phyloP scores from a whole-genome alignment of 2,797 vertebrate genomes.

The Bufotes viridis region DNA sequence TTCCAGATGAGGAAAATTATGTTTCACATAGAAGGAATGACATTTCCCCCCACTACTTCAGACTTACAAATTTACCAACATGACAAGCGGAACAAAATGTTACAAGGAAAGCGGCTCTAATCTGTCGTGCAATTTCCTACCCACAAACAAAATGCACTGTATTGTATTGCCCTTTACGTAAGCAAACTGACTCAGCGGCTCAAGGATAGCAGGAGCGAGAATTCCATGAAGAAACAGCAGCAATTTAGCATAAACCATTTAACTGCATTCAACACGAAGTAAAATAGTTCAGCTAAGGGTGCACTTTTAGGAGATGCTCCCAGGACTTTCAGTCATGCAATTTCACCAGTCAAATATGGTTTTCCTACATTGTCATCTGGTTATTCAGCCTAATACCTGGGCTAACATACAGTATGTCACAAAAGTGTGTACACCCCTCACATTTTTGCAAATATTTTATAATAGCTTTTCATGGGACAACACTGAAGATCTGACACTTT shows the following conservation, averaged over 20 bases:
- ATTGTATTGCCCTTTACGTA: slow-evolving; percentile 38
- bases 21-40: not conserved
- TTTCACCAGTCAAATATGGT: not conserved
- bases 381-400: not conserved
- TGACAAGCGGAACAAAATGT: slow-evolving; percentile 48
- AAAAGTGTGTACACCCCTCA: too few species aligned
- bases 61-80: slow-evolving; percentile 40
- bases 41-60: slow-evolving; percentile 20
- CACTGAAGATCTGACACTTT: too few species aligned
- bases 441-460: too few species aligned
- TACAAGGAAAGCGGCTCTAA: slow-evolving; percentile 25
- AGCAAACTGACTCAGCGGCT: slow-evolving; percentile 43
- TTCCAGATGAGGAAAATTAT: slow-evolving; percentile 40
- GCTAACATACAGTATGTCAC: not conserved
- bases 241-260: slow-evolving; percentile 31
- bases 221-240: slow-evolving; percentile 11
- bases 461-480: too few species aligned
- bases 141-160: slow-evolving; percentile 27
- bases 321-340: not conserved
- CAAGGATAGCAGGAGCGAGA: slow-evolving; percentile 2
- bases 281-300: not conserved
- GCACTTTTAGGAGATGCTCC: not conserved
- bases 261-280: slow-evolving; percentile 16
- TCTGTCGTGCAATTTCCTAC: slow-evolving; percentile 47
- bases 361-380: too few species aligned